These are phyloP conservation scores for Crossocerus cetratus DNA, from an alignment of 2,888 invertebrate species.

Conservation along the genomic window DNA sequence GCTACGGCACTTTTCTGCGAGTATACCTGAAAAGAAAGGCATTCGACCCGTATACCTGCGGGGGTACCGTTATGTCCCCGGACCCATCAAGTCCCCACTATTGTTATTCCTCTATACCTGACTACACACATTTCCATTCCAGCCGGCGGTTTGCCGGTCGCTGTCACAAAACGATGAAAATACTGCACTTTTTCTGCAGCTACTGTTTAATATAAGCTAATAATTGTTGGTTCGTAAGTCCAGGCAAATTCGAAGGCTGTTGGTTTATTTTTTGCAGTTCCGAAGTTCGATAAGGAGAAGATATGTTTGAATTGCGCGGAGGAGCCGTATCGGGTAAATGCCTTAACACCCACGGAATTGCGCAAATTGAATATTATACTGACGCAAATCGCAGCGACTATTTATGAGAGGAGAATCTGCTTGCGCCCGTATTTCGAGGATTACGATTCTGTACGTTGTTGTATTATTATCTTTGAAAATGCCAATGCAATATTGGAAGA, in stretches of 20 bases:
- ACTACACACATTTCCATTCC: too few species aligned
- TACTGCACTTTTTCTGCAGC: too few species aligned
- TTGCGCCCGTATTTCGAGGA: constrained; percentile 87
- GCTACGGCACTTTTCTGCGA: background rate
- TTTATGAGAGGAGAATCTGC: constrained; percentile 80
- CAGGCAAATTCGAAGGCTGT: background rate
- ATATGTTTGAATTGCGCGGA: constrained; percentile 82
- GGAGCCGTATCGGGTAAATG: constrained; percentile 84
- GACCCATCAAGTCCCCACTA: background rate
- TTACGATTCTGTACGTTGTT: constrained; percentile 81
- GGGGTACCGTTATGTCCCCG: constrained; percentile 40
- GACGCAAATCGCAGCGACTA: constrained; percentile 84
- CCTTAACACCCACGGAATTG: constrained; percentile 82
- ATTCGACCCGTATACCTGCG: constrained; percentile 33
- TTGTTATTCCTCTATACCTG: too few species aligned
- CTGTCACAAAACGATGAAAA: too few species aligned
- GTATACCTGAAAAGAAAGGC: constrained; percentile 19
- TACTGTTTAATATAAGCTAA: too few species aligned
- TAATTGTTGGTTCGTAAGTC: background rate
- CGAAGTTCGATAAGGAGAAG: constrained; percentile 77
- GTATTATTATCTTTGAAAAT: too few species aligned
- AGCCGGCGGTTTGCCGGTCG: too few species aligned
- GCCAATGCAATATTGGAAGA: too few species aligned
- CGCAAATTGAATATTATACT: constrained; percentile 84
- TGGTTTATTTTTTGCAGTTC: constrained; percentile 68